Conservation (phyloP, 2,888 invertebrate genomes). For the Mythimna albipuncta region DNA sequence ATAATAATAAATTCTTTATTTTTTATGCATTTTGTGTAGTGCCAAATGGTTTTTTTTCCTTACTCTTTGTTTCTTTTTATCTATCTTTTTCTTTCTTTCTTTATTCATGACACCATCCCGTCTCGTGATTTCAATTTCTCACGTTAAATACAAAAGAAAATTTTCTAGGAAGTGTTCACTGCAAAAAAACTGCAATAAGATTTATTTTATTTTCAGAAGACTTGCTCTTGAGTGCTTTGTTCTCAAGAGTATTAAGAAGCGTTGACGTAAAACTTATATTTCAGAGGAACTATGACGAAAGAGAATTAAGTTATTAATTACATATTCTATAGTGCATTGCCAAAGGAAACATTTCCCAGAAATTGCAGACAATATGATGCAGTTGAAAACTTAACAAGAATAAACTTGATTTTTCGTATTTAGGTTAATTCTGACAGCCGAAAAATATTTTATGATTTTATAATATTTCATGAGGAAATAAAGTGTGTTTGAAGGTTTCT, state of each 20-base stretch:
- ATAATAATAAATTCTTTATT: too few species aligned
- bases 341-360: neutral
- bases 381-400: neutral
- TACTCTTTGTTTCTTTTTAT: too few species aligned
- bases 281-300: neutral
- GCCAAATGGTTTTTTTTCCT: too few species aligned
- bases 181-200: conserved; percentile 1
- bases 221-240: neutral
- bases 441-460: neutral
- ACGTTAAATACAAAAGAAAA: neutral
- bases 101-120: too few species aligned
- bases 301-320: neutral
- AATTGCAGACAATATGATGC: neutral
- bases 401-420: neutral
- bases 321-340: neutral
- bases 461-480: neutral
- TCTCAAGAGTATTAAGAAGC: conserved; percentile 5
- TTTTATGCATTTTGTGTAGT: too few species aligned
- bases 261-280: conserved; percentile 1
- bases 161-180: neutral
- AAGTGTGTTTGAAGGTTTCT: neutral
- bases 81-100: too few species aligned
- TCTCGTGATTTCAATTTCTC: neutral
- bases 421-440: too few species aligned
- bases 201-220: conserved; percentile 2